phyloP scores from a whole-genome alignment of 2,888 invertebrate genomes.

The Myopa testacea region DNA sequence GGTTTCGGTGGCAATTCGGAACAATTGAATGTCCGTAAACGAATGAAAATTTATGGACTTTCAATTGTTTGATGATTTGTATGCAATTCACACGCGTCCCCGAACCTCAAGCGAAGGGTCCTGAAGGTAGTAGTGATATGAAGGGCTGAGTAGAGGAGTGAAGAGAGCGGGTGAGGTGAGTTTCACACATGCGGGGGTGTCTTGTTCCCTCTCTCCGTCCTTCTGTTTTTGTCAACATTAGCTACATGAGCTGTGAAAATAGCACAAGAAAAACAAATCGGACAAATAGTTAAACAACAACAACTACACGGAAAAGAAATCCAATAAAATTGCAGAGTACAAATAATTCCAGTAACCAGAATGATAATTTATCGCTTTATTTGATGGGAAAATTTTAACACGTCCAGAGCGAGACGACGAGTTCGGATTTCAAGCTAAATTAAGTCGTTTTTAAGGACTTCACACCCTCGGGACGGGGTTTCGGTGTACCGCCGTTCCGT shows the following conservation, averaged over 20 bases:
- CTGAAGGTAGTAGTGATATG: not conserved
- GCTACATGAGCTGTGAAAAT: slow-evolving; percentile 23
- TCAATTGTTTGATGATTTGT: slow-evolving; percentile 35
- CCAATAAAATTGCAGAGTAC: slow-evolving; percentile 51
- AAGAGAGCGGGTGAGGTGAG: too few species aligned
- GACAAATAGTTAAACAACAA: slow-evolving; percentile 47
- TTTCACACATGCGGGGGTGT: slow-evolving; percentile 14
- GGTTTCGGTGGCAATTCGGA: not conserved
- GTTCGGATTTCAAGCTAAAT: not conserved
- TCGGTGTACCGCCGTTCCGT: not conserved
- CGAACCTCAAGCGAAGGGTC: too few species aligned
- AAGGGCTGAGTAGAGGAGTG: not conserved
- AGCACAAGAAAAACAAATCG: slow-evolving; percentile 5
- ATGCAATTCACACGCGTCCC: slow-evolving; percentile 48
- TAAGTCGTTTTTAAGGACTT: not conserved
- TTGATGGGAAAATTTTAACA: slow-evolving; percentile 27
- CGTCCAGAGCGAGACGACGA: not conserved
- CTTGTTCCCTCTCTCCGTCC: not conserved
- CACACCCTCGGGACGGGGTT: not conserved
- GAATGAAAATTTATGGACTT: not conserved
- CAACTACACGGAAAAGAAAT: slow-evolving; percentile 50
- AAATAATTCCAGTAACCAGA: slow-evolving; percentile 24
- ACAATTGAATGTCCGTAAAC: not conserved
- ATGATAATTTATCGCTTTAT: slow-evolving; percentile 17
- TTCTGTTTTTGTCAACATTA: slow-evolving; percentile 10